Evolutionary conservation across 2,113 vertebrate species (phyloP).

Genomic region (Suricata suricatta): DNA sequence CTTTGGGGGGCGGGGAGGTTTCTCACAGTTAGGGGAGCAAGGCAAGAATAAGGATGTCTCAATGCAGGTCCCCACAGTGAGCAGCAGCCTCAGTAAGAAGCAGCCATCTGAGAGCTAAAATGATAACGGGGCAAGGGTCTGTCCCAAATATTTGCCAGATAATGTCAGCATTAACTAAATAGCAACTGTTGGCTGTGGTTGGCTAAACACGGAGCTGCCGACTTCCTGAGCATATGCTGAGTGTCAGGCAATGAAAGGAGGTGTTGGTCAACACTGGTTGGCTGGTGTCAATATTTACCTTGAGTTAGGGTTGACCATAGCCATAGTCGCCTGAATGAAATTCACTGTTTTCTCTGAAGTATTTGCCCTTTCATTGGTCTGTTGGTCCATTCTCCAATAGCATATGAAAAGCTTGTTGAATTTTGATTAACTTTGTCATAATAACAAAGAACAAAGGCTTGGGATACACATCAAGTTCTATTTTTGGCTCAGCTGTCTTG

Average conservation of each 20-base stretch:
- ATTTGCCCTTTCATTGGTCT: neutral
- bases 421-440: neutral
- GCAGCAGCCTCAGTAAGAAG: neutral
- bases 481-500: neutral
- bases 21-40: neutral
- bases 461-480: neutral
- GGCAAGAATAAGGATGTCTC: neutral
- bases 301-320: neutral
- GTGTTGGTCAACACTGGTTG: neutral
- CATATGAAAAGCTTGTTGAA: neutral
- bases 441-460: neutral
- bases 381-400: neutral
- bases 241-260: neutral
- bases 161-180: constrained; percentile 43
- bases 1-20: neutral
- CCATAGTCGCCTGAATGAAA: neutral
- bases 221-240: constrained; percentile 61
- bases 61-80: neutral
- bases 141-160: constrained; percentile 45
- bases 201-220: neutral
- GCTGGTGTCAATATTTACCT: constrained; percentile 56
- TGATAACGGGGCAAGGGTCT: neutral
- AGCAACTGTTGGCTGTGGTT: constrained; percentile 48
- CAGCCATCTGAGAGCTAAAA: neutral
- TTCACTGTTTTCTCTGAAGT: neutral